These are phyloP conservation scores for Noctua comes DNA, from an alignment of 2,888 invertebrate species.

Conservation along the genomic window DNA sequence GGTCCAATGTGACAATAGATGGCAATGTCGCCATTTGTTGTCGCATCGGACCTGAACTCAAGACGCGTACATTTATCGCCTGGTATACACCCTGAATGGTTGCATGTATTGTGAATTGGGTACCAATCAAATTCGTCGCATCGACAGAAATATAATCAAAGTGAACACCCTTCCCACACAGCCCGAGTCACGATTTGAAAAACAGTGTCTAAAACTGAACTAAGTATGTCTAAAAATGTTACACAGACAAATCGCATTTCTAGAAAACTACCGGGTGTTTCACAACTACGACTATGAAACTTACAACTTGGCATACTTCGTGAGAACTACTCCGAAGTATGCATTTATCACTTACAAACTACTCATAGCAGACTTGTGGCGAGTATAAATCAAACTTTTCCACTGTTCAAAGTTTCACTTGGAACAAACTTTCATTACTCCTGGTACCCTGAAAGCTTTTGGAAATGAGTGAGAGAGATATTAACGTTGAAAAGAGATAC, in stretches of 20 bases:
- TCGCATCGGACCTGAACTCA: too few species aligned
- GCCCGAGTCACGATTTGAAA: background rate
- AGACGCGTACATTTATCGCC: too few species aligned
- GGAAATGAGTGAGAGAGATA: slow-evolving; percentile 55
- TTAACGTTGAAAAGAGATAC: slow-evolving; percentile 68
- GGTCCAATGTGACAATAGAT: too few species aligned
- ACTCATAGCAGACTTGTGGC: background rate
- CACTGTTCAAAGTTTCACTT: slow-evolving; percentile 6
- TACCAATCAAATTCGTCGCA: too few species aligned
- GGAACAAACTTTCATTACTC: slow-evolving; percentile 46
- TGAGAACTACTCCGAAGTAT: slow-evolving; percentile 29
- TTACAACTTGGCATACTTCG: background rate
- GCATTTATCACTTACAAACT: slow-evolving; percentile 37
- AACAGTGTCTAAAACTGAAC: too few species aligned
- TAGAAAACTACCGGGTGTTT: background rate
- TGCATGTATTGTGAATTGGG: too few species aligned
- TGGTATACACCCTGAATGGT: too few species aligned
- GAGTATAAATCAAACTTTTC: slow-evolving; percentile 34
- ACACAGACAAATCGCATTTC: background rate
- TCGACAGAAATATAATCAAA: background rate
- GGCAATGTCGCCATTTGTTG: too few species aligned
- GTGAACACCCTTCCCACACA: background rate
- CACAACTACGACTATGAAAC: background rate
- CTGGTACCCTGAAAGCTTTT: slow-evolving; percentile 62
- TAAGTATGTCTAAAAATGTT: background rate